These are phyloP conservation scores for Bujurquina vittata DNA, from an alignment of 2,113 vertebrate genomes.

Conservation along the genomic window DNA sequence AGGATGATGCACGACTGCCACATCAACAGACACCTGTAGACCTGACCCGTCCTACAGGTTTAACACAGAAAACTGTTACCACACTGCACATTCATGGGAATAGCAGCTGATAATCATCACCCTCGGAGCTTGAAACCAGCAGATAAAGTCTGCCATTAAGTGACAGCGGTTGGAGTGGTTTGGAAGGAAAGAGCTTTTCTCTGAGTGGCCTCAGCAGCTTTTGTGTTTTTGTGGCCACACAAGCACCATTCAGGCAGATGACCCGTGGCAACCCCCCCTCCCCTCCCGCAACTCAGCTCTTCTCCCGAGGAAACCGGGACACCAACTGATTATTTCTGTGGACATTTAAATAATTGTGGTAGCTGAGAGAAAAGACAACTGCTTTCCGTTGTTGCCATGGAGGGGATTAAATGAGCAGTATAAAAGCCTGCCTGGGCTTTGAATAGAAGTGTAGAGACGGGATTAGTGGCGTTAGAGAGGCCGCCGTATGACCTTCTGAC, in stretches of 20 bases:
- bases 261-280: conserved; percentile 19
- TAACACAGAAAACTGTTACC: conserved; percentile 17
- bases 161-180: conserved; percentile 20
- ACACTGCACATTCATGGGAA: background rate
- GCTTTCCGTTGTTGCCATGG: conserved; percentile 66
- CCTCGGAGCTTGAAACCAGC: background rate
- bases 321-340: conserved; percentile 38
- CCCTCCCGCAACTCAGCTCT: background rate
- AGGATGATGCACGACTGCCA: conserved; percentile 38
- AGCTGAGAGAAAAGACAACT: conserved; percentile 40
- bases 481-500: conserved; percentile 64
- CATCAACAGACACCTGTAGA: conserved; percentile 41
- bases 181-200: conserved; percentile 11
- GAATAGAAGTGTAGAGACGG: conserved; percentile 65
- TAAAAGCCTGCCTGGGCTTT: conserved; percentile 48
- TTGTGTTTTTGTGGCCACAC: conserved; percentile 14
- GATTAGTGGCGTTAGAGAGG: conserved; percentile 66
- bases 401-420: conserved; percentile 68
- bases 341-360: conserved; percentile 50
- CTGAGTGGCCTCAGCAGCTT: background rate
- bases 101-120: conserved; percentile 38
- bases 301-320: conserved; percentile 27
- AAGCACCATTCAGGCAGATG: conserved; percentile 33
- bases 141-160: conserved; percentile 26
- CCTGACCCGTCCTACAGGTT: conserved; percentile 46